Evolutionary conservation across 2,888 invertebrate species (phyloP), one percentile per base, ranked within the genome.

Genomic region (Chelonus formosanus): DNA sequence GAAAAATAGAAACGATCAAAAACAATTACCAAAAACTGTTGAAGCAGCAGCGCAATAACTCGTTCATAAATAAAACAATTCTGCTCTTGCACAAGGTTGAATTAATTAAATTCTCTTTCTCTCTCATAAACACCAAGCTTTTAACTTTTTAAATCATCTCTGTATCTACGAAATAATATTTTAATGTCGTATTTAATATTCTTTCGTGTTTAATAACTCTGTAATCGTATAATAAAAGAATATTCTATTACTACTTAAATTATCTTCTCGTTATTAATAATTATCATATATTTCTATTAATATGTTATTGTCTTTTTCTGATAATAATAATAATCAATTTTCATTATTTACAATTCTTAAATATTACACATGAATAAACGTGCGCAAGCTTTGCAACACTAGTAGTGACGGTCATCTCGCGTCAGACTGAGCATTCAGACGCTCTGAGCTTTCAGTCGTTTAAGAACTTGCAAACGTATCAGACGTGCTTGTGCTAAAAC

Each of bases 61-160:
- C 43, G 43, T 61, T 62, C 67, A 70, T 71, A 74, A 75, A 76
- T 75, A 73, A 75, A 74, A 71, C 72, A 75, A 77, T 78, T 78
- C 72, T 73, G 65, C 56, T 67, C 55, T 72, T 36, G 63, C 67
- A 66, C 73, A 74, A 76, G 75, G 77, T 66, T 73, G 66, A 67
- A 48, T 70, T 67, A 74, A 78, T 79, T 77, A 74, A 71, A 52
- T 36, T 64, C 45, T 57, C 43, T 44, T 47, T 47, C 52, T 44
- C 47, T 61, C 62, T 64, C 44, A 47, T 45, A 32, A 32, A 32
- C 35, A 58, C 45, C 6, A n/a, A 32, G 4, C 45, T 20, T 32
- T 54, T 36, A 44, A 35, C 40, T n/a, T n/a, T 31, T 48, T 56
- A 36, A 43, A 55, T 36, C n/a, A 40, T 40, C 40, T 20, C 20